Evolutionary conservation across 1,140 invertebrate genomes (phyloP).

Genomic region (Brachionus sp.): DNA sequence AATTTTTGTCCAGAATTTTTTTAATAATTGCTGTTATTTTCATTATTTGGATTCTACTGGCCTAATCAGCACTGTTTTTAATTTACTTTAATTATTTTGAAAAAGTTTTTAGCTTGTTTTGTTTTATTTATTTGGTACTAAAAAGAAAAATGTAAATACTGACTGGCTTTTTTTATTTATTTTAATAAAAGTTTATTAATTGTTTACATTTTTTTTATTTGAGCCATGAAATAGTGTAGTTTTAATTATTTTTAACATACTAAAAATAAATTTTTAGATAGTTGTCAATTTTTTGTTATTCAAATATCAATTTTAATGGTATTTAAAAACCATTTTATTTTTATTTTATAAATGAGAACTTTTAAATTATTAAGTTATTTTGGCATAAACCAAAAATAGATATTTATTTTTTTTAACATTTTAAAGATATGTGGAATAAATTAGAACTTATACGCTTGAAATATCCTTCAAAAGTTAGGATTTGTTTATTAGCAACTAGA

Average conservation of each 20-base stretch:
- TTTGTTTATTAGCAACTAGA: not conserved
- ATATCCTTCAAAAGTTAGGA: not conserved
- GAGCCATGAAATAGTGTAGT: not conserved
- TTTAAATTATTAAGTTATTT: no score
- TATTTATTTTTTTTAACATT: not conserved
- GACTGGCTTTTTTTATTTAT: not conserved
- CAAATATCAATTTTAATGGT: not conserved
- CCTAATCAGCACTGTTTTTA: conserved; percentile 63
- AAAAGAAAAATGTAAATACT: not conserved
- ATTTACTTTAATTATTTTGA: conserved; percentile 49
- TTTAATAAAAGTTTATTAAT: conserved; percentile 13
- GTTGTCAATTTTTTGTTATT: not conserved
- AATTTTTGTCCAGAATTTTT: conserved; percentile 86
- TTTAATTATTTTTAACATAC: not conserved
- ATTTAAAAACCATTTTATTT: not conserved
- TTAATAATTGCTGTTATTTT: conserved; percentile 84
- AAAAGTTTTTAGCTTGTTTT: not conserved
- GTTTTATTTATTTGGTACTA: not conserved
- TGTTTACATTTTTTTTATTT: not conserved
- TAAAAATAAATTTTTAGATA: not conserved
- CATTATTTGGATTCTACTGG: conserved; percentile 83
- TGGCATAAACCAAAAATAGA: no score
- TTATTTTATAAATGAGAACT: not conserved
- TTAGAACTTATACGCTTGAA: not conserved
- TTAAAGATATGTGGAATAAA: not conserved